Base-by-base conservation (phyloP, 2,113 vertebrate genomes). In the Chaenogobius annularis region DNA sequence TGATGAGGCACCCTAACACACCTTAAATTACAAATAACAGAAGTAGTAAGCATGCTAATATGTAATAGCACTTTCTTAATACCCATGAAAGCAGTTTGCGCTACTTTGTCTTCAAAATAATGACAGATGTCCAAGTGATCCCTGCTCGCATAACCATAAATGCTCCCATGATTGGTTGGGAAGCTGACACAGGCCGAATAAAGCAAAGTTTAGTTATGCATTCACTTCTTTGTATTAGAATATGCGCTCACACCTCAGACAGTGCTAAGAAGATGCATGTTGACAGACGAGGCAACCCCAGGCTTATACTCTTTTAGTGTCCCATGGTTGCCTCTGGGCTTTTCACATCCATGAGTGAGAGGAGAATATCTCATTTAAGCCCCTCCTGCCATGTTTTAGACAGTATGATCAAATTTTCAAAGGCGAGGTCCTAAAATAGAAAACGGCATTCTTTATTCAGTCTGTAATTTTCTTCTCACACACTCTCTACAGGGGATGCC, bases 231-330 rank as follows among this genome's bases (percentile, higher is more conserved):
- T 47, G 72, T 70, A 50, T 72, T 26, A 69, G 48, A 10, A 63
- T 63, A 46, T 55, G 23, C n/a, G 20, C 61, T 15, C 31, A 54
- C 72, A 26, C 40, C 52, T 69, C 56, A 55, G 62, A 77, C 3
- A 61, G 17, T 35, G 54, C 66, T 72, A 55, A 74, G 65, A 52
- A 72, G 35, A 26, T 76, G 50, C 52, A 77, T 75, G 71, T 66
- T 75, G 19, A 81, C 44, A 55, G 23, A 64, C 69, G 59, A 69
- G 20, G 35, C 54, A 52, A 61, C 22, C 26, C 59, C 54, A 40
- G 64, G 44, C 70, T 58, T 78, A 43, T 44, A 31, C 19, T 5
- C 14, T 73, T n/a, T 47, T 66, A 5, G 46, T 56, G 17, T 56
- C 13, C 55, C 23, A 11, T 19, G 44, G 37, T 59, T 46, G 68